These are phyloP conservation scores for Aphelenchoides avenae DNA, from an alignment of 1,140 invertebrate genomes.

Conservation along the genomic window DNA sequence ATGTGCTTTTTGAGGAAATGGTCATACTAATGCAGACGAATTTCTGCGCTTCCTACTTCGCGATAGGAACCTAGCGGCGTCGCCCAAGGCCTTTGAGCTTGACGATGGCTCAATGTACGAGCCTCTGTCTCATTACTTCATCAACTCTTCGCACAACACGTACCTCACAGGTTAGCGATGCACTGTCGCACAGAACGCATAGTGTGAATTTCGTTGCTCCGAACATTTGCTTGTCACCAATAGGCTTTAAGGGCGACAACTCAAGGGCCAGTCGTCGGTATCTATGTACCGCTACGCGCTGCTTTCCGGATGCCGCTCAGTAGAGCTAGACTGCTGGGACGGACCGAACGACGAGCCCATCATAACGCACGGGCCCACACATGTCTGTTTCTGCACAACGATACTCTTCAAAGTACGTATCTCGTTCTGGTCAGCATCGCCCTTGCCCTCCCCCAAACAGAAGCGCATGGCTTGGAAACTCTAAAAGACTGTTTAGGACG, in stretches of 20 bases:
- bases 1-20: too few relatives aligned
- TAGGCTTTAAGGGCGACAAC: slow-evolving; percentile 23
- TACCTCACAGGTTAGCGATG: slow-evolving; percentile 90
- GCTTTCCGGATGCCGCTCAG: slow-evolving; percentile 47
- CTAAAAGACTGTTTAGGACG: too few relatives aligned
- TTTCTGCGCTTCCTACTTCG: slow-evolving; percentile 20
- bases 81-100: slow-evolving; percentile 7
- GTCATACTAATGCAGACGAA: slow-evolving; percentile 14
- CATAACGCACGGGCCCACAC: slow-evolving; percentile 20
- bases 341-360: slow-evolving; percentile 74
- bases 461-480: too few relatives aligned
- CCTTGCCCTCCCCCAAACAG: too few relatives aligned
- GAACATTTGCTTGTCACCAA: not conserved
- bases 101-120: slow-evolving; percentile 76
- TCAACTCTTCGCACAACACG: slow-evolving; percentile 94
- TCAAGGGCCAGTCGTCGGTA: slow-evolving; percentile 18
- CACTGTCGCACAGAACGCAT: too few relatives aligned
- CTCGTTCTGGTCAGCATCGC: too few relatives aligned
- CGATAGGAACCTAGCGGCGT: slow-evolving; percentile 13
- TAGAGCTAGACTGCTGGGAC: slow-evolving; percentile 82
- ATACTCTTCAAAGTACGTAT: slow-evolving; percentile 19
- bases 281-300: slow-evolving; percentile 56
- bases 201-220: not conserved
- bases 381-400: slow-evolving; percentile 30
- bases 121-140: slow-evolving; percentile 89